Conservation (phyloP, 2,888 invertebrate species). For the Phyllotreta striolata region DNA sequence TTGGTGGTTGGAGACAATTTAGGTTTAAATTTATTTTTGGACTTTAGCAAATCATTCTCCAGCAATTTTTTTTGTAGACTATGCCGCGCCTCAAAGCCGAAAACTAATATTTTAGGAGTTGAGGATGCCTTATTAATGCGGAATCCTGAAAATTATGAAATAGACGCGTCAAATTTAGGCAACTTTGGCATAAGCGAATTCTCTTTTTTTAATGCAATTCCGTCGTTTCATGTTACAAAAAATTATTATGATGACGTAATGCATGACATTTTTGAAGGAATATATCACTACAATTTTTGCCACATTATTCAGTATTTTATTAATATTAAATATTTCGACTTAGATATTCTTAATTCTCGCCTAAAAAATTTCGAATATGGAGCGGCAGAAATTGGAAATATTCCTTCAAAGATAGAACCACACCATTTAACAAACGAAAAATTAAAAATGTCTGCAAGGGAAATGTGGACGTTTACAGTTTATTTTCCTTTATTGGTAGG, state of each 20-base stretch:
- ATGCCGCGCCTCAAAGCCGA: constrained; percentile 20
- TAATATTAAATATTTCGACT: constrained; percentile 26
- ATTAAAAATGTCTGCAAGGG: constrained; percentile 36
- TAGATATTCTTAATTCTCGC: constrained; percentile 29
- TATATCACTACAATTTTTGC: constrained; percentile 26
- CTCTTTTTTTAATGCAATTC: constrained; percentile 23
- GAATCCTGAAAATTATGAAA: constrained; percentile 23
- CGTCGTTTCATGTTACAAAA: constrained; percentile 23
- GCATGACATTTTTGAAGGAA: constrained; percentile 36
- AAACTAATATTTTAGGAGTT: constrained; percentile 10
- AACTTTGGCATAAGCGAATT: constrained; percentile 21
- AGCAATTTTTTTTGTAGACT: too few relatives aligned
- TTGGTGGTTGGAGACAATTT: constrained; percentile 37
- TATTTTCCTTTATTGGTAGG: constrained; percentile 26
- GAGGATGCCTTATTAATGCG: background rate
- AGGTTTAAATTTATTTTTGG: constrained; percentile 26
- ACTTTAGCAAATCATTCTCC: constrained; percentile 29
- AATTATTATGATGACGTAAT: constrained; percentile 24
- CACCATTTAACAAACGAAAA: constrained; percentile 32
- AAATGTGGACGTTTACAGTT: constrained; percentile 34
- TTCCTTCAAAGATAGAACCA: constrained; percentile 30
- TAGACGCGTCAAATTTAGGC: constrained; percentile 16
- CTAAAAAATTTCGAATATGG: constrained; percentile 27
- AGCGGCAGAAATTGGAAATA: constrained; percentile 21
- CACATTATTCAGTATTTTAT: constrained; percentile 28